phyloP scores from a whole-genome alignment of 1,140 invertebrate genomes.

The Sycophaga agraensis region DNA sequence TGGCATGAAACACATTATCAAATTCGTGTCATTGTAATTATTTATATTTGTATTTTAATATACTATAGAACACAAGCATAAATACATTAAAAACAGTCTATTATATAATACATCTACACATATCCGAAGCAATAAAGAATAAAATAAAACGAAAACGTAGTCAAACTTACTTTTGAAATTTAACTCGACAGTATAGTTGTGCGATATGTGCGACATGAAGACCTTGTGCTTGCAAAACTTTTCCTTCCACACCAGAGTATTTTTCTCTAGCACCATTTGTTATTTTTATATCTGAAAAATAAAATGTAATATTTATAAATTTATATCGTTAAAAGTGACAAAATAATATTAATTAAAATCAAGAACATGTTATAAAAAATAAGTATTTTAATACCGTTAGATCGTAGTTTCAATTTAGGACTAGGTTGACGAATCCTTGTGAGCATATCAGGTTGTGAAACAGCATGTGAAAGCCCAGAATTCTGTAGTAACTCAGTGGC shows the following conservation, averaged over 20 bases:
- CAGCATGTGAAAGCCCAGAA: slow-evolving; percentile 48
- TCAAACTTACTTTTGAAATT: slow-evolving; percentile 45
- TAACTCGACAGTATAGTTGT: slow-evolving; percentile 51
- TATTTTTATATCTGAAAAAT: slow-evolving; percentile 43
- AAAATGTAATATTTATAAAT: neutral
- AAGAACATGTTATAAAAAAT: neutral
- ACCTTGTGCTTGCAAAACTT: slow-evolving; percentile 53
- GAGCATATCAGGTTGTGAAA: slow-evolving; percentile 55
- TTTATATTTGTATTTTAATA: no score
- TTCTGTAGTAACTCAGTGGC: slow-evolving; percentile 51
- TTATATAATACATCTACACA: no score
- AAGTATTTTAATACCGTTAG: slow-evolving; percentile 36
- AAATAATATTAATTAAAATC: neutral
- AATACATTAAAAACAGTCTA: no score
- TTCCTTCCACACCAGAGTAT: slow-evolving; percentile 51
- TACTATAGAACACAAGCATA: no score
- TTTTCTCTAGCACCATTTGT: slow-evolving; percentile 44
- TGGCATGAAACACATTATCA: no score
- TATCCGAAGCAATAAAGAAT: no score
- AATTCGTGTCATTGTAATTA: no score
- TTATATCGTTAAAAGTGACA: neutral
- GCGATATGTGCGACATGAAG: slow-evolving; percentile 51
- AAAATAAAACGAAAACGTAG: no score
- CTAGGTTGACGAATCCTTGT: slow-evolving; percentile 44
- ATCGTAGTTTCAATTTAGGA: slow-evolving; percentile 40